Evolutionary conservation across 2,888 invertebrate species (phyloP).

Genomic region (Folsomia candida): DNA sequence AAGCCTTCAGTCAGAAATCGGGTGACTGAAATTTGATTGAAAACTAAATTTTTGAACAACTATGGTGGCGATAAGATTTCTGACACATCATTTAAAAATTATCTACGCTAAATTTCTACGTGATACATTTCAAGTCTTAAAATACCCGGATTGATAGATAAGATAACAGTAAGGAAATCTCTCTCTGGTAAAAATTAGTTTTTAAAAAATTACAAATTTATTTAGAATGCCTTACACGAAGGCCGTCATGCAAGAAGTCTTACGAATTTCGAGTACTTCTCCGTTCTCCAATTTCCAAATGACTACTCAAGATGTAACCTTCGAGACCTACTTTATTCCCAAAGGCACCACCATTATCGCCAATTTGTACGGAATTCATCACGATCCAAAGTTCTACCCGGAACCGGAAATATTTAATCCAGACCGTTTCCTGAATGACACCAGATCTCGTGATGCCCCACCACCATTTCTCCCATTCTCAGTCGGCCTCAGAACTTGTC

Average conservation of each 20-base stretch:
- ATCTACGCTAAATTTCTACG: too few relatives aligned
- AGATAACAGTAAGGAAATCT: background rate
- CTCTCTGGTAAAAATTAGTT: background rate
- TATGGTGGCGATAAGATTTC: too few relatives aligned
- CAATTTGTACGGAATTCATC: constrained; percentile 32
- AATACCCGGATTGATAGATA: too few relatives aligned
- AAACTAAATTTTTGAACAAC: too few relatives aligned
- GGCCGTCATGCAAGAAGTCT: constrained; percentile 33
- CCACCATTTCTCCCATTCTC: constrained; percentile 29
- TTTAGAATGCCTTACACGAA: constrained; percentile 26
- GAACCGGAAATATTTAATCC: constrained; percentile 30
- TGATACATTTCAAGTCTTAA: too few relatives aligned
- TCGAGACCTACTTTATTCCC: constrained; percentile 32
- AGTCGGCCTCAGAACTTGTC: constrained; percentile 11
- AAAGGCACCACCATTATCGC: constrained; percentile 34
- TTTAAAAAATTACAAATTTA: background rate
- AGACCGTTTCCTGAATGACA: constrained; percentile 28
- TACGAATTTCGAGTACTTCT: constrained; percentile 28
- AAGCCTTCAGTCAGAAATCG: too few relatives aligned
- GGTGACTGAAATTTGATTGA: too few relatives aligned
- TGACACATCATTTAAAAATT: too few relatives aligned
- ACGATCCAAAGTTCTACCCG: too few relatives aligned
- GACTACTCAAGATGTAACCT: constrained; percentile 24
- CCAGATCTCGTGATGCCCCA: background rate
- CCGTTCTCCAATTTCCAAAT: constrained; percentile 31